Percentiles rank a stretch among this genome's conserved stretches.
Evolutionary conservation across 2,113 vertebrate genomes (phyloP).

Genomic region (Hypanus sabinus): DNA sequence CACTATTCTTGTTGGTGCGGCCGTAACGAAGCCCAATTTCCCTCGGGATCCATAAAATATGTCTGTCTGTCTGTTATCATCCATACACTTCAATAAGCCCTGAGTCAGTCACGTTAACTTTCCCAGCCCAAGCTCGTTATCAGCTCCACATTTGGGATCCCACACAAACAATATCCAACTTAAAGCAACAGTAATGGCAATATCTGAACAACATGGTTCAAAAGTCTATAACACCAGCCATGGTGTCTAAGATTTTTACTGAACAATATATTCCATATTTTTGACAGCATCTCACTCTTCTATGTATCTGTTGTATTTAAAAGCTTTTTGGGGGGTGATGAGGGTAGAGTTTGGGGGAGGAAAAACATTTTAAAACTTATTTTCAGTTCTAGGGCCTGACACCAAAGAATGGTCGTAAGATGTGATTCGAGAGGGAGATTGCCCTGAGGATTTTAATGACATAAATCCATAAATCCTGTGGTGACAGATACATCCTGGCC

Average conservation of each 20-base stretch:
- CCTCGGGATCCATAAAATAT: no score
- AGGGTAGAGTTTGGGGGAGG: background rate
- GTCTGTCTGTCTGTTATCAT: no score
- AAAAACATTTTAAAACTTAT: no score
- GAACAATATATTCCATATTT: background rate
- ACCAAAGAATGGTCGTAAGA: background rate
- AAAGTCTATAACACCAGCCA: background rate
- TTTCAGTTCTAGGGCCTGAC: background rate
- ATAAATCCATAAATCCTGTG: background rate
- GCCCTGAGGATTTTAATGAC: background rate
- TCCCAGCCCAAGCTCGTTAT: no score
- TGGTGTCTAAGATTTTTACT: background rate
- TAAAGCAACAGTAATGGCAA: background rate
- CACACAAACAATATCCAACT: background rate
- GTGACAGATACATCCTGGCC: background rate
- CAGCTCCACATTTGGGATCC: no score
- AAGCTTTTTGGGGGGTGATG: background rate
- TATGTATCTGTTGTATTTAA: background rate
- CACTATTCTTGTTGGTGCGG: no score
- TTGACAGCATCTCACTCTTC: background rate
- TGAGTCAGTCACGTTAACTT: no score
- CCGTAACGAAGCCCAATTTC: no score
- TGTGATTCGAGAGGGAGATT: background rate
- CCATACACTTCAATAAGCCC: no score
- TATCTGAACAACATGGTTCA: background rate